Evolutionary conservation across 1,140 invertebrate genomes (phyloP).

Genomic region (Drosophila tropicalis): DNA sequence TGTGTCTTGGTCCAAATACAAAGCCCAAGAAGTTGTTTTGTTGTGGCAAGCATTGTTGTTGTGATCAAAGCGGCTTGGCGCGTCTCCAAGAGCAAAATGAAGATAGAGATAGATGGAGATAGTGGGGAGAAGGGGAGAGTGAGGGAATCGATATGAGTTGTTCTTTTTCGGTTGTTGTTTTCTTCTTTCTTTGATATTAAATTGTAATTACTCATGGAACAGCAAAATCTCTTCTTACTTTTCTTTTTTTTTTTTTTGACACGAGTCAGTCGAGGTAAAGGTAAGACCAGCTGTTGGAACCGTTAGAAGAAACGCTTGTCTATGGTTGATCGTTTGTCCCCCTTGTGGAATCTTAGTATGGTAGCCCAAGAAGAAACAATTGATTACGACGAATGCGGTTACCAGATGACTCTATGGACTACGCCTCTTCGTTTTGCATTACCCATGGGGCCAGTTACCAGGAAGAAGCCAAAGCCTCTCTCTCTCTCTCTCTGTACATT

Average conservation of each 20-base stretch:
- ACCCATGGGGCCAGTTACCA: conserved; percentile 69
- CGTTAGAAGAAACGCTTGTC: conserved; percentile 54
- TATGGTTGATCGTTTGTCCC: conserved; percentile 30
- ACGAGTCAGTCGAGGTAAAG: conserved; percentile 27
- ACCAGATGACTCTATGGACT: conserved; percentile 53
- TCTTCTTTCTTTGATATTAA: conserved; percentile 63
- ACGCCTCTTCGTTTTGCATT: conserved; percentile 8
- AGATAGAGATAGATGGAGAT: conserved; percentile 12
- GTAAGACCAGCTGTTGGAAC: conserved; percentile 51
- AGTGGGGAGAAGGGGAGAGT: background rate
- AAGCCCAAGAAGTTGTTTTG: conserved; percentile 80
- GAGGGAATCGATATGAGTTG: conserved; percentile 53
- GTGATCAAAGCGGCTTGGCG: conserved; percentile 80
- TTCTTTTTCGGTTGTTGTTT: conserved; percentile 43
- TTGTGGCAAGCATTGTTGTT: conserved; percentile 81
- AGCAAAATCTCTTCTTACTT: background rate
- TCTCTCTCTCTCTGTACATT: background rate
- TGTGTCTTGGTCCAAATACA: conserved; percentile 44
- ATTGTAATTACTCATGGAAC: conserved; percentile 70
- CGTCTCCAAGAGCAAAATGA: conserved; percentile 53
- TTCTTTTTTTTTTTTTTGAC: conserved; percentile 12
- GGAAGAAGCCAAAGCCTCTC: conserved; percentile 33
- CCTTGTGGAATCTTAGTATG: conserved; percentile 8
- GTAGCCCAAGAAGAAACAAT: conserved; percentile 59
- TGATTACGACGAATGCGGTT: conserved; percentile 80